Evolutionary conservation across 2,797 vertebrate genomes (phyloP), one percentile per base, ranked within the genome.

Genomic region (Cottoperca gobio): DNA sequence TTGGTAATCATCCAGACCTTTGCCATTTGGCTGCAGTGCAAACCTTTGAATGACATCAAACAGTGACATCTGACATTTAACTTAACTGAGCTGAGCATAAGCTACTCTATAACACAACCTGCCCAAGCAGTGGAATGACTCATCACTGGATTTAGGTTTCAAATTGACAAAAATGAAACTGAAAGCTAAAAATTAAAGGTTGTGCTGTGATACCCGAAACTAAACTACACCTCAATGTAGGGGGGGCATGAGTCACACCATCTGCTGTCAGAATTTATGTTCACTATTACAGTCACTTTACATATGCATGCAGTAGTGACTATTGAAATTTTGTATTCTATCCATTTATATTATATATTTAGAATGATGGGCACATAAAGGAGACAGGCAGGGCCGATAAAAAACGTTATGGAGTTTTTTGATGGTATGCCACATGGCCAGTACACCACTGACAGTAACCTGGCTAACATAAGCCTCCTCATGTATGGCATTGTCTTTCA

Each of bases 11-110:
- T 70, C 46, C 33, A 57, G 70, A 80, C 79, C 79, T 86, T 78
- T 88, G 85, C 68, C 80, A 83, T 91, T 86, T 88, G 46, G 66
- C 64, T 43, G 45, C 17, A 54, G 72, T 62, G 50, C 46, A 78
- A 79, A 70, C 78, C 42, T 73, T 35, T 70, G 37, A 61, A 64
- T 79, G 84, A 70, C 81, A 85, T 76, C 66, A 70, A 61, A 43
- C 67, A 12, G 59, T 78, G 65, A 84, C 72, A 70, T 78, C 37
- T 88, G 78, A 78, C 86, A 87, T 90, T 86, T 86, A 76, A 57
- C 28, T 54, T 19, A 6, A 54, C 23, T 45, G 26, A 61, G 37
- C 50, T 17, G 61, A 49, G 37, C n/a, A 26, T 16, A 28, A n/a
- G 67, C 16, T 10, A 14, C 23, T 26, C n/a, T 33, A 69, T 3